These are phyloP conservation scores for Sminthurinus aureus DNA, from an alignment of 2,888 invertebrate species.

Conservation along the genomic window DNA sequence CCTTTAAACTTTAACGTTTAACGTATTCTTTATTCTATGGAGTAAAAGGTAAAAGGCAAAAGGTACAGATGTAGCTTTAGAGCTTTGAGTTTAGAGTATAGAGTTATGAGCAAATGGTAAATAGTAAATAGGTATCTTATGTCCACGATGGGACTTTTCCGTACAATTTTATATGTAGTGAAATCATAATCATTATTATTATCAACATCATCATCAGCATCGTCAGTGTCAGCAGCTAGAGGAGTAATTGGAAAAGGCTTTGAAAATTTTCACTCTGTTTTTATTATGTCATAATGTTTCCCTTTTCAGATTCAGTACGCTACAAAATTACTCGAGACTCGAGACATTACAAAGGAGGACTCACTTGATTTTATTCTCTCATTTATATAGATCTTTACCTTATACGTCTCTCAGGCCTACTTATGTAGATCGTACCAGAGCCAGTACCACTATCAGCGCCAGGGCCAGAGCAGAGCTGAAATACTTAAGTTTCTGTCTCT, in stretches of 20 bases:
- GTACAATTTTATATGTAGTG: background rate
- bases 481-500: too few relatives aligned
- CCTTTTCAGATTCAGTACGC: background rate
- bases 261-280: background rate
- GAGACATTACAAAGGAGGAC: background rate
- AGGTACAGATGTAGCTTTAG: too few relatives aligned
- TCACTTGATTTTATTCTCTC: background rate
- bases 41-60: too few relatives aligned
- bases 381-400: constrained; percentile 12
- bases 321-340: background rate
- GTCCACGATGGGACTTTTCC: background rate
- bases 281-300: constrained; percentile 9
- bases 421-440: background rate
- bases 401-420: background rate
- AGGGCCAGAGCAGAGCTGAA: too few relatives aligned
- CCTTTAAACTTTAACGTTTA: background rate
- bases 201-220: background rate
- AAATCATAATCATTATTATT: background rate
- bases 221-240: background rate
- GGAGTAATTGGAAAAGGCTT: background rate
- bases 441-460: too few relatives aligned
- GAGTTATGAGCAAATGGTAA: background rate
- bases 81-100: too few relatives aligned
- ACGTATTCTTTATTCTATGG: background rate
- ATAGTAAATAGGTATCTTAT: background rate